Evolutionary conservation across 1,140 invertebrate genomes (phyloP), one percentile per base, ranked within the genome.

Genomic region (Ceratitis capitata): DNA sequence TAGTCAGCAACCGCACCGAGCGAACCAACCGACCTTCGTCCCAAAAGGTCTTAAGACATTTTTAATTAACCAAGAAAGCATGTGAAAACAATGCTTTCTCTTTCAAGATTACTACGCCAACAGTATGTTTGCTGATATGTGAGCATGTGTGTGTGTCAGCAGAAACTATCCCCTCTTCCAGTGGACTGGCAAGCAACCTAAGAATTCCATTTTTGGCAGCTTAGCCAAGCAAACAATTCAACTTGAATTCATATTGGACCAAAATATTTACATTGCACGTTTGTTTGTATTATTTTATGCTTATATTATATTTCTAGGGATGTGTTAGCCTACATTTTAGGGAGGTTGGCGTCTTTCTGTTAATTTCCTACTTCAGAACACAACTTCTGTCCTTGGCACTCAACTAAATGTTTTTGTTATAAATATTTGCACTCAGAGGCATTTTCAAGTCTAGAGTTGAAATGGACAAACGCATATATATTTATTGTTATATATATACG

Each of bases 51-150:
- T 45, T 45, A 78, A 78, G 69, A 78, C 69, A 45, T 78, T 78
- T 78, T 78, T 78, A 78, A 78, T 78, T 78, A 78, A 78, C 69
- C 39, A 47, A 78, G 69, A n/a, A 78, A 42, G 69, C 39, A 78
- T 45, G 32, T 1, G 69, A 45, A 78, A 78, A 78, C 69, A 78
- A 78, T 42, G 69, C 39, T 45, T n/a, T 39, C 69, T 47, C 69
- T n/a, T n/a, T 4, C 23, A 78, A 78, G 69, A 42, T 45, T 78
- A 45, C 29, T 19, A 1, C 7, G 0, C 39, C 45, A 3, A 78
- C 69, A 45, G 39, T 19, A 78, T 78, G 32, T 6, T 39, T 45
- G 32, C 12, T n/a, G 16, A 47, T 19, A 39, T 19, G 26, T 39
- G 19, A 3, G 6, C 6, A 4, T n/a, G 19, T 26, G 3, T 42